Conservation (phyloP, 1,140 invertebrate genomes). For the Sesamia nonagrioides region DNA sequence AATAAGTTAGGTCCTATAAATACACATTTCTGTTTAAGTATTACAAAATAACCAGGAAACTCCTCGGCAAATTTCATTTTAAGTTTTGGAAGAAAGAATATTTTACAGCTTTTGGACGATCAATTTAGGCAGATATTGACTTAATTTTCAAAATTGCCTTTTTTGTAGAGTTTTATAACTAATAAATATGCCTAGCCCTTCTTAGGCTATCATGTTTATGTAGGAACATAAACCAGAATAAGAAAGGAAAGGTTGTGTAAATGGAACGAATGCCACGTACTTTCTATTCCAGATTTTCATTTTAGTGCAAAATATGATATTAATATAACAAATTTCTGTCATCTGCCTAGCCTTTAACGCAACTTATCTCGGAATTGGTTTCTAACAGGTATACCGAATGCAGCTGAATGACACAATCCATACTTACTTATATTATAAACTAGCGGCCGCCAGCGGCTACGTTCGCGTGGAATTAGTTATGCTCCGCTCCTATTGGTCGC, state of each 20-base stretch:
- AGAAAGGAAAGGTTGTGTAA: background rate
- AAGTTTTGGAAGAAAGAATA: background rate
- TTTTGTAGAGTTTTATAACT: background rate
- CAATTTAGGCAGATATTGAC: background rate
- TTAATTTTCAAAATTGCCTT: background rate
- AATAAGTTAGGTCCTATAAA: background rate
- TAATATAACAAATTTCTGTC: no score
- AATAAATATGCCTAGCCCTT: background rate
- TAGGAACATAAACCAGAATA: conserved; percentile 15
- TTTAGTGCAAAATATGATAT: background rate
- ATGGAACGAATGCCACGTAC: background rate
- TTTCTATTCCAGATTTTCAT: conserved; percentile 22
- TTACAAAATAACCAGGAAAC: background rate
- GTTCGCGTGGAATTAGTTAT: no score
- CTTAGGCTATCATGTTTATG: background rate
- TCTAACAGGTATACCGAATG: no score
- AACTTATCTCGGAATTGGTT: no score
- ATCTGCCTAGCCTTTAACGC: no score
- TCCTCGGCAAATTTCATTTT: background rate
- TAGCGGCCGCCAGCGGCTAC: no score
- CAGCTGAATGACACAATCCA: no score
- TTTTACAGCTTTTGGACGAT: background rate
- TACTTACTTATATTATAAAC: no score
- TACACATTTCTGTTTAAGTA: background rate
- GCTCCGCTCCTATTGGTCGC: no score